Base-by-base conservation (phyloP, 2,113 vertebrate species). In the Eurypyga helias region DNA sequence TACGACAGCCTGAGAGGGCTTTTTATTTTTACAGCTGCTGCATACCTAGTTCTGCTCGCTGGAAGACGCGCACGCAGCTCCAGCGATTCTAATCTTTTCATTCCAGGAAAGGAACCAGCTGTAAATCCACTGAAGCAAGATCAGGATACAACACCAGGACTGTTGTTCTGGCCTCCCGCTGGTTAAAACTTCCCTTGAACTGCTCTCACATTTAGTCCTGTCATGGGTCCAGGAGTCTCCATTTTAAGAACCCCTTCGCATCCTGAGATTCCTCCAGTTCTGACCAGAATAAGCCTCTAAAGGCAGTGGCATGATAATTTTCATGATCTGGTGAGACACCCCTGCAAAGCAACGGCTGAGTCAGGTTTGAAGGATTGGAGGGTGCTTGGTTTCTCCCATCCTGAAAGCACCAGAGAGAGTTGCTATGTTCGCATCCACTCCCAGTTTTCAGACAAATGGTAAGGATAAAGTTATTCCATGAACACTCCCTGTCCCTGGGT, bases 51-150 rank as follows among this genome's bases (percentile, higher is more conserved):
- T 96, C 96, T 96, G 91, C 95, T 96, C 58, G 28, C 96, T 96
- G 95, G 96, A 97, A 96, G 96, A 96, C 81, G 13, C 84, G 94
- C 96, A 96, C 41, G 17, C 94, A 95, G 96, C 94, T 49, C 96
- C 87, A 96, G 93, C 3, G 93, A 96, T 97, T 86, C 89, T 96
- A 96, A 96, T 97, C 96, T 97, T 76, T 93, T 94, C 90, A 93
- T 97, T 97, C 96, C 96, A 97, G 96, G 96, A 97, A 97, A 96
- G 87, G 96, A 97, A 96, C 96, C 96, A 96, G 96, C 96, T 97
- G 96, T 96, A 97, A 97, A 97, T 93, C 89, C 90, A 97, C 91
- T 83, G 94, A 34, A 91, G 96, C 81, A 67, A n/a, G 96, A 89
- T 95, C 87, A 57, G 96, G 95, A 95, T 91, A 87, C 95, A 79